Evolutionary conservation across 2,888 invertebrate genomes (phyloP).

Genomic region (Pyrgus malvae): DNA sequence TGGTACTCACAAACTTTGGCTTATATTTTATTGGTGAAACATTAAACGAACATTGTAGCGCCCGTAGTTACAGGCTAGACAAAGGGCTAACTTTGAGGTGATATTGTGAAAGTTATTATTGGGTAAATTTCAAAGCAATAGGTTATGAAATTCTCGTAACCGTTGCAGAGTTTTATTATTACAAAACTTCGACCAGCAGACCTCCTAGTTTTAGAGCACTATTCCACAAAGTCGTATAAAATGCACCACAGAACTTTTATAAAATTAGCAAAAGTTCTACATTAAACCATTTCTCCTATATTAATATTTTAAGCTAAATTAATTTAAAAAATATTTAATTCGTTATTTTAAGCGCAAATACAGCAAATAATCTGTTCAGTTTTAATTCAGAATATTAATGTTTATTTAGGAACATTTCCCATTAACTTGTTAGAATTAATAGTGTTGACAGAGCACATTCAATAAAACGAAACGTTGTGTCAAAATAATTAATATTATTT

Average conservation of each 20-base stretch:
- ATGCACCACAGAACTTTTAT: conserved; percentile 23
- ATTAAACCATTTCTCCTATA: neutral
- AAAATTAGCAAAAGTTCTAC: conserved; percentile 19
- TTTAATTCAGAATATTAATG: too few species aligned
- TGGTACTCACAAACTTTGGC: too few species aligned
- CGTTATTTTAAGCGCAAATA: too few species aligned
- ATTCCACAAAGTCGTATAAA: conserved; percentile 19
- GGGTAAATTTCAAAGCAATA: conserved; percentile 39
- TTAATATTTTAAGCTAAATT: neutral
- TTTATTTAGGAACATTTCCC: too few species aligned
- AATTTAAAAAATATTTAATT: too few species aligned
- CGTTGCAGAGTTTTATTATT: conserved; percentile 36
- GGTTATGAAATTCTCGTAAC: conserved; percentile 36
- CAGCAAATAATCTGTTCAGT: too few species aligned
- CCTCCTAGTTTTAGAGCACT: conserved; percentile 22
- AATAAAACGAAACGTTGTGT: too few species aligned
- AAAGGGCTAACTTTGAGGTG: conserved; percentile 38
- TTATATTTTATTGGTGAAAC: too few species aligned
- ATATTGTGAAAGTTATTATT: conserved; percentile 41
- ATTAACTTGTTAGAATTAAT: too few species aligned
- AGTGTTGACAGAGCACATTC: too few species aligned
- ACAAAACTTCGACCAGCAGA: conserved; percentile 27
- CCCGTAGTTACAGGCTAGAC: conserved; percentile 16
- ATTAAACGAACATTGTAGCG: neutral
- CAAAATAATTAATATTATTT: too few species aligned